phyloP scores from a whole-genome alignment of 2,797 vertebrate genomes.

The Pipistrellus pipistrellus region DNA sequence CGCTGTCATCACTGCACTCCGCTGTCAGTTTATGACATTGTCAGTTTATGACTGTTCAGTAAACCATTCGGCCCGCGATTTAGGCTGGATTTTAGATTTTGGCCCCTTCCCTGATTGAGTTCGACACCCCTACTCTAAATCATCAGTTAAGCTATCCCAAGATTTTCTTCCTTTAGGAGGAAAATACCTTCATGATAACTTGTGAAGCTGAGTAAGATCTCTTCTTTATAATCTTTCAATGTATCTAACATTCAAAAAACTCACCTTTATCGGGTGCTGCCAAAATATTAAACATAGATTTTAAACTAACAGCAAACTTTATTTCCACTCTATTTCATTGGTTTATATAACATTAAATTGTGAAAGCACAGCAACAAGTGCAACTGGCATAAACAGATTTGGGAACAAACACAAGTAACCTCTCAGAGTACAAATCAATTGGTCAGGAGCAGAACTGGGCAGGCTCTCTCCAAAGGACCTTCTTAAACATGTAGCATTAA shows the following conservation, averaged over 20 bases:
- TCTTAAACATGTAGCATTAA: background rate
- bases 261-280: background rate
- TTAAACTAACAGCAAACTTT: slow-evolving; percentile 36
- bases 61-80: too few species aligned
- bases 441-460: background rate
- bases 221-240: slow-evolving; percentile 1
- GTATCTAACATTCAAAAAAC: background rate
- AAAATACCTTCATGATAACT: slow-evolving; percentile 36
- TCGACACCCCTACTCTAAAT: background rate
- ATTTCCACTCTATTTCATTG: slow-evolving; percentile 17
- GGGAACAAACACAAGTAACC: slow-evolving; percentile 38
- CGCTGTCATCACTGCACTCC: too few species aligned
- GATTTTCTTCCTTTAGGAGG: slow-evolving; percentile 13
- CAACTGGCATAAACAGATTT: slow-evolving; percentile 58
- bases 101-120: too few species aligned
- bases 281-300: slow-evolving; percentile 40
- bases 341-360: slow-evolving; percentile 35
- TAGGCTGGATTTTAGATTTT: too few species aligned
- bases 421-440: background rate
- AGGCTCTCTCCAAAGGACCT: background rate
- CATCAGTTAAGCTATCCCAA: slow-evolving; percentile 17
- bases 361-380: slow-evolving; percentile 14
- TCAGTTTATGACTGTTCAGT: too few species aligned
- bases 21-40: too few species aligned
- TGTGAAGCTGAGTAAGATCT: background rate